phyloP scores from a whole-genome alignment of 2,797 vertebrate species.

The Carcharodon carcharias region DNA sequence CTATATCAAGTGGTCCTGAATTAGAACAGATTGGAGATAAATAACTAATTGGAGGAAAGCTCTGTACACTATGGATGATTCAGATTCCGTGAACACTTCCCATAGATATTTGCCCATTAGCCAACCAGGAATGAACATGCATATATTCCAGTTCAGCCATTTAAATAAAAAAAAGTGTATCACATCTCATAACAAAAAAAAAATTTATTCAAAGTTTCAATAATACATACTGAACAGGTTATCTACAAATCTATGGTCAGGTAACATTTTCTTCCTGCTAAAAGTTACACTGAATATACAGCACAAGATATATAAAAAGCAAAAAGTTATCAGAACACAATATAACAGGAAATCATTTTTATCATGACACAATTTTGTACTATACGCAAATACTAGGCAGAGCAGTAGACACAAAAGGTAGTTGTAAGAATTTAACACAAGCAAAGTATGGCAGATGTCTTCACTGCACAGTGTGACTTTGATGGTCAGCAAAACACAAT shows the following conservation, averaged over 20 bases:
- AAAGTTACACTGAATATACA: slow-evolving; percentile 37
- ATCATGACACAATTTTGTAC: slow-evolving; percentile 32
- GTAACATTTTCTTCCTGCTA: slow-evolving; percentile 37
- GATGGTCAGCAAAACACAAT: not conserved
- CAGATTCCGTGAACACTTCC: not conserved
- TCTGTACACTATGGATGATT: not conserved
- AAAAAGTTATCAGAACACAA: slow-evolving; percentile 23
- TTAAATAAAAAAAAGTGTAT: slow-evolving; percentile 9
- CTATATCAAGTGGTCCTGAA: not conserved
- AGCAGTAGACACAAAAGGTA: slow-evolving; percentile 25
- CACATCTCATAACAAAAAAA: slow-evolving; percentile 25
- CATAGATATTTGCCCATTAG: not conserved
- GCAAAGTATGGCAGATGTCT: slow-evolving; percentile 22
- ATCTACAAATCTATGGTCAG: slow-evolving; percentile 38
- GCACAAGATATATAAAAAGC: slow-evolving; percentile 35
- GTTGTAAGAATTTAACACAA: slow-evolving; percentile 32
- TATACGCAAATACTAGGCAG: slow-evolving; percentile 35
- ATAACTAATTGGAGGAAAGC: not conserved
- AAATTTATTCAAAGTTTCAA: slow-evolving; percentile 38
- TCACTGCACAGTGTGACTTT: not conserved
- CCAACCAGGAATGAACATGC: not conserved
- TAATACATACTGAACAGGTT: slow-evolving; percentile 38
- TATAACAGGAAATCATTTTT: slow-evolving; percentile 17
- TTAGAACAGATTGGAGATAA: not conserved
- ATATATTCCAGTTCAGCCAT: not conserved